These are phyloP conservation scores for Drosophila pseudotalamancana DNA, from an alignment of 2,888 invertebrate species.

Conservation along the genomic window DNA sequence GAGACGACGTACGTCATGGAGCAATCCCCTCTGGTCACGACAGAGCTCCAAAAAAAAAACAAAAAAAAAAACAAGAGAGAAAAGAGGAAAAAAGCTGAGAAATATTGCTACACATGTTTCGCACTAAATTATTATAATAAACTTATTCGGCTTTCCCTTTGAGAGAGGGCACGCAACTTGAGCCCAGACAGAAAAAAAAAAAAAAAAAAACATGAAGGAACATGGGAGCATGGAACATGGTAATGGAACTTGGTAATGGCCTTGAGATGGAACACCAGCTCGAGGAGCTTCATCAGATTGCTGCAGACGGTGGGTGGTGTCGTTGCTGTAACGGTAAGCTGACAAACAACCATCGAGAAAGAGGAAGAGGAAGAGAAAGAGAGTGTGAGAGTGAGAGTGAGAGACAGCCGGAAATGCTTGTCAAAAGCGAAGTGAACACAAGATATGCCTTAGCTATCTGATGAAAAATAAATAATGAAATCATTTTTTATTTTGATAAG, in stretches of 20 bases:
- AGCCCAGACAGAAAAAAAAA: not conserved
- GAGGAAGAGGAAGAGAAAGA: too few relatives aligned
- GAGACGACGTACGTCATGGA: slow-evolving; percentile 13
- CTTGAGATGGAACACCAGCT: slow-evolving; percentile 10
- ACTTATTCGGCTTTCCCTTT: slow-evolving; percentile 55
- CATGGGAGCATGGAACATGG: not conserved
- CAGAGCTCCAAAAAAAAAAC: slow-evolving; percentile 17
- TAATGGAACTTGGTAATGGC: not conserved
- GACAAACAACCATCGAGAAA: slow-evolving; percentile 53
- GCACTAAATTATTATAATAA: slow-evolving; percentile 76
- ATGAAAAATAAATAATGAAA: slow-evolving; percentile 78
- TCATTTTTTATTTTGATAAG: slow-evolving; percentile 80
- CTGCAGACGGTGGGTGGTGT: too few relatives aligned
- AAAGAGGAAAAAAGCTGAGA: slow-evolving; percentile 5
- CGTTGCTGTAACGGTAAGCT: slow-evolving; percentile 24
- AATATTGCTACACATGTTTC: slow-evolving; percentile 69
- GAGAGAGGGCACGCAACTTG: not conserved
- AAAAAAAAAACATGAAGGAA: slow-evolving; percentile 1
- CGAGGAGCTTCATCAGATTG: too few relatives aligned
- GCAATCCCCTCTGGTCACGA: slow-evolving; percentile 29
- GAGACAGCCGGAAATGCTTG: slow-evolving; percentile 64
- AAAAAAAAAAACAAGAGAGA: too few relatives aligned
- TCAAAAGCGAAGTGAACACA: slow-evolving; percentile 48
- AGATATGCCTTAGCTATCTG: slow-evolving; percentile 64
- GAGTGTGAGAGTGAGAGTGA: too few relatives aligned